Conservation (phyloP, 2,113 vertebrate species). For the Falcunculus frontatus region DNA sequence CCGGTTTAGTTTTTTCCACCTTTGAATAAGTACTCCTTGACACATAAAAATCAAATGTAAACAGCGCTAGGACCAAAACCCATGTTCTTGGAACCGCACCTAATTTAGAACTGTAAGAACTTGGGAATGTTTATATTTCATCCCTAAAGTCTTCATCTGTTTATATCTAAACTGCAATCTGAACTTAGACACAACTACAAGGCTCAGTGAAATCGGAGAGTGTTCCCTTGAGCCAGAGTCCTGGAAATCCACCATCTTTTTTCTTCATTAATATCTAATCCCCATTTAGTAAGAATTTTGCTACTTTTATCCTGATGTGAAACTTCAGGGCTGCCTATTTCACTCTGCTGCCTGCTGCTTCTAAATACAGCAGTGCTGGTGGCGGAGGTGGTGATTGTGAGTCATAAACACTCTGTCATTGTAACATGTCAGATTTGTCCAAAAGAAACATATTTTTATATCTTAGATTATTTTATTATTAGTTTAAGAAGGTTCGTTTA, state of each 20-base stretch:
- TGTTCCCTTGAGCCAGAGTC: conserved; percentile 56
- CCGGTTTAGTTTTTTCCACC: conserved; percentile 59
- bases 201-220: conserved; percentile 51
- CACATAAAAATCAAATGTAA: conserved; percentile 63
- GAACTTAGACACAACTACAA: conserved; percentile 66
- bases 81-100: conserved; percentile 52
- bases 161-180: conserved; percentile 68
- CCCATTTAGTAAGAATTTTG: conserved; percentile 61
- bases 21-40: conserved; percentile 66
- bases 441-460: conserved; percentile 71
- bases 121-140: conserved; percentile 68
- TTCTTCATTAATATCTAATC: conserved; percentile 64
- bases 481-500: conserved; percentile 68
- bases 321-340: conserved; percentile 68
- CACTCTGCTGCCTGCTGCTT: conserved; percentile 61
- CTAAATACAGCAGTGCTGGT: conserved; percentile 68
- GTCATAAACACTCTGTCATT: conserved; percentile 70
- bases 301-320: conserved; percentile 68
- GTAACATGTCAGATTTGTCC: conserved; percentile 64
- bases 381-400: conserved; percentile 59
- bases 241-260: conserved; percentile 68
- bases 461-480: conserved; percentile 73
- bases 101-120: conserved; percentile 60
- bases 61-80: conserved; percentile 45
- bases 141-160: conserved; percentile 67